A percentile compares a stretch with the other conserved stretches of the same genome.
These are phyloP conservation scores for Drosophila multiciliata DNA, from an alignment of 2,888 invertebrate genomes.

Conservation along the genomic window DNA sequence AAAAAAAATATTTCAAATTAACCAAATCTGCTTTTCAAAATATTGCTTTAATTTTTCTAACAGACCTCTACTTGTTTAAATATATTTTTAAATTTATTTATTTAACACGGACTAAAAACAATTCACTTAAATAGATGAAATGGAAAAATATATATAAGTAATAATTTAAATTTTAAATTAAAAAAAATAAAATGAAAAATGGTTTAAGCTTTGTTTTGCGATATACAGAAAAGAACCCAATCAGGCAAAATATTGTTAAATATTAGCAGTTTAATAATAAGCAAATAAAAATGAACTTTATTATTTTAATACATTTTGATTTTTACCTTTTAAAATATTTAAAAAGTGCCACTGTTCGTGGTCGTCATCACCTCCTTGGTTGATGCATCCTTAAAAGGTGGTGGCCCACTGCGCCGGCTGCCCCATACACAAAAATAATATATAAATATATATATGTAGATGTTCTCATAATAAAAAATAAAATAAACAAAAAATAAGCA, in stretches of 20 bases:
- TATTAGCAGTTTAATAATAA: not conserved
- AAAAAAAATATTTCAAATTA: not conserved
- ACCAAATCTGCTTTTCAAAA: not conserved
- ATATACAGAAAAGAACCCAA: not conserved
- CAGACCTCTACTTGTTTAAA: not conserved
- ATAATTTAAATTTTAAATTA: not conserved
- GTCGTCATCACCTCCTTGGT: constrained; percentile 49
- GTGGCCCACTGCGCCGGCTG: constrained; percentile 67
- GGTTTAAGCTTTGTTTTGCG: not conserved
- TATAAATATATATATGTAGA: constrained; percentile 25
- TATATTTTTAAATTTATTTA: not conserved
- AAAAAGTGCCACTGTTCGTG: constrained; percentile 36
- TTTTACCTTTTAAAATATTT: not conserved
- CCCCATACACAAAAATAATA: constrained; percentile 40
- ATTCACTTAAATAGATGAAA: too few relatives aligned
- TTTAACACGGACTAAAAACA: too few relatives aligned
- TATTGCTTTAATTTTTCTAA: not conserved
- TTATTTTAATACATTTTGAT: not conserved
- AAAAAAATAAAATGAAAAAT: not conserved
- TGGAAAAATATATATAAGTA: not conserved
- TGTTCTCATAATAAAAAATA: constrained; percentile 50
- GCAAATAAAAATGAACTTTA: not conserved
- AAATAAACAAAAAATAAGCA: constrained; percentile 6
- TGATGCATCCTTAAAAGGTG: constrained; percentile 83
- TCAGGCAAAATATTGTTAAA: not conserved